These are phyloP conservation scores for Bradypodion pumilum DNA, from an alignment of 2,797 vertebrate species.

Conservation along the genomic window DNA sequence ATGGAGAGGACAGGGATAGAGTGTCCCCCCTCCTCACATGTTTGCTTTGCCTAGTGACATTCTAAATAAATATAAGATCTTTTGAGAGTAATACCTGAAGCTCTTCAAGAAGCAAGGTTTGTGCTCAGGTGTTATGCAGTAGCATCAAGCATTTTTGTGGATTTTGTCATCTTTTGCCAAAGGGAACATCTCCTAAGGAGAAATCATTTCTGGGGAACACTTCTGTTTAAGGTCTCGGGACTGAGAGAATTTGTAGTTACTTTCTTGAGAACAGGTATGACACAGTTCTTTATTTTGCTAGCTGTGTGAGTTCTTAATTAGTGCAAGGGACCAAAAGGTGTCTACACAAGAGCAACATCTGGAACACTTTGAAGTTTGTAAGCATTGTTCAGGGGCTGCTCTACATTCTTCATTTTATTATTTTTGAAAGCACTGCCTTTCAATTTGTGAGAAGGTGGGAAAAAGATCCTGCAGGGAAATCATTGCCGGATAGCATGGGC, in stretches of 20 bases:
- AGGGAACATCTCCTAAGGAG: not conserved
- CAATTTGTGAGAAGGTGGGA: not conserved
- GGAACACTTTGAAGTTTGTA: not conserved
- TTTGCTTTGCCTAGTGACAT: not conserved
- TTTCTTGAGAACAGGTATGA: too few species aligned
- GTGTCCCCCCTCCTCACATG: not conserved
- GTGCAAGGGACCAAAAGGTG: too few species aligned
- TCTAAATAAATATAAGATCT: too few species aligned
- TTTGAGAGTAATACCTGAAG: too few species aligned
- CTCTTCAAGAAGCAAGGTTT: not conserved
- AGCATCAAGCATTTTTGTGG: not conserved
- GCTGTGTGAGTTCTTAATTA: too few species aligned
- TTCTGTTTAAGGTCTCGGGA: not conserved
- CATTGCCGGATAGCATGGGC: not conserved
- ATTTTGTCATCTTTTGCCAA: not conserved
- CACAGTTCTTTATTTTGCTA: not conserved
- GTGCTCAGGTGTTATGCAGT: not conserved
- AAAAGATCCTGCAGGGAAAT: constrained; percentile 43
- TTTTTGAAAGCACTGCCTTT: not conserved
- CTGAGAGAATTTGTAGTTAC: not conserved
- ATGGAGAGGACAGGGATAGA: not conserved
- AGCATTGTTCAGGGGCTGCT: not conserved
- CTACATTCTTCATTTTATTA: not conserved
- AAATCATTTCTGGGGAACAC: too few species aligned
- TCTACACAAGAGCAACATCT: not conserved